Evolutionary conservation across 2,113 vertebrate genomes (phyloP).

Genomic region (Kryptolebias marmoratus): DNA sequence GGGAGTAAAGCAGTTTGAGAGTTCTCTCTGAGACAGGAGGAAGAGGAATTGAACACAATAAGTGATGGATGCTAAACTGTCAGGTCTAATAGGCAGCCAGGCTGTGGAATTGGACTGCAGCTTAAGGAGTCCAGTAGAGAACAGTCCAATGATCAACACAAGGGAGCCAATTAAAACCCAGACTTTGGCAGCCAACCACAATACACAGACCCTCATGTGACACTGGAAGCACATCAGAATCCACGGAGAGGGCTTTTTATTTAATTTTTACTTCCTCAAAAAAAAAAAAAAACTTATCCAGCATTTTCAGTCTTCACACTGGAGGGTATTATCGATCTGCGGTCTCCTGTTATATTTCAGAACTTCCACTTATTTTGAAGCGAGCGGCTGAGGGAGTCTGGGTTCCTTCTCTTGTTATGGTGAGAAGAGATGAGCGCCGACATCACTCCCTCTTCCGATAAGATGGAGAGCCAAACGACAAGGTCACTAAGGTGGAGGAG

Average conservation of each 20-base stretch:
- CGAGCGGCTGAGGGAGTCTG: constrained; percentile 48
- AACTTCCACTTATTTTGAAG: constrained; percentile 69
- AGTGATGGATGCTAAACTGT: constrained; percentile 76
- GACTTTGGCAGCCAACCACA: constrained; percentile 73
- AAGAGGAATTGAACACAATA: constrained; percentile 64
- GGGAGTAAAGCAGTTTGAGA: constrained; percentile 17
- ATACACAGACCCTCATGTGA: constrained; percentile 69
- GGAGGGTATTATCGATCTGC: constrained; percentile 64
- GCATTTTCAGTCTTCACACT: constrained; percentile 56
- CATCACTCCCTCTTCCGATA: constrained; percentile 64
- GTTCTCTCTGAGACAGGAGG: constrained; percentile 37
- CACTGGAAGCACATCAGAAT: constrained; percentile 70
- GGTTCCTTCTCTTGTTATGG: constrained; percentile 59
- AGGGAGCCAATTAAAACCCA: constrained; percentile 80
- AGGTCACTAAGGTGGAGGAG: constrained; percentile 73
- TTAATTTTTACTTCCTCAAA: constrained; percentile 58
- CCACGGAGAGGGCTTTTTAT: constrained; percentile 57
- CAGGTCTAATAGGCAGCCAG: constrained; percentile 76
- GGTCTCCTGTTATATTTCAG: constrained; percentile 67
- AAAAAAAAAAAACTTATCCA: constrained; percentile 25
- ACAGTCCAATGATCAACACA: constrained; percentile 78
- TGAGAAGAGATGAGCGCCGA: constrained; percentile 61
- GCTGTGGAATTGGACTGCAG: constrained; percentile 49
- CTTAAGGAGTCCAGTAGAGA: constrained; percentile 65
- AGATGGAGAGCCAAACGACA: constrained; percentile 67